Evolutionary conservation across 2,797 vertebrate species (phyloP).

Genomic region (Alcedo atthis): DNA sequence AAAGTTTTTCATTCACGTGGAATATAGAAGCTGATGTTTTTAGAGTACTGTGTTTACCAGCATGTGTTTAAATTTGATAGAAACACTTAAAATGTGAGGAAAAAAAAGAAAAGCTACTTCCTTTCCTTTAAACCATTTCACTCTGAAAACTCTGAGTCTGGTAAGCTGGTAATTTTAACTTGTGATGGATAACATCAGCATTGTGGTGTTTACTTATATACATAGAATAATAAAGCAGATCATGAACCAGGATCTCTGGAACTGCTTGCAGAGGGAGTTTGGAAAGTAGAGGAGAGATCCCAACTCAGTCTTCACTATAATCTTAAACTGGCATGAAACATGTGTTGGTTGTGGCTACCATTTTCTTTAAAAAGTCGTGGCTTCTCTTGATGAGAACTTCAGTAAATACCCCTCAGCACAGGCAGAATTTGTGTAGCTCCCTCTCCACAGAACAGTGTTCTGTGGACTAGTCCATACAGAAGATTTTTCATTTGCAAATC

Average conservation of each 20-base stretch:
- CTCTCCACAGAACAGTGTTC: neutral
- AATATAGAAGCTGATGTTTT: neutral
- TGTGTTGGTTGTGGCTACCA: neutral
- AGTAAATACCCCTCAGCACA: neutral
- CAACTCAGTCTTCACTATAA: rapidly evolving
- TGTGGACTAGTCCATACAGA: neutral
- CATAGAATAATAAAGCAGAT: neutral
- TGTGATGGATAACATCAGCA: neutral
- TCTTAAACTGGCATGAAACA: neutral
- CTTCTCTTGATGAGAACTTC: neutral
- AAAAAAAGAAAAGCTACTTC: neutral
- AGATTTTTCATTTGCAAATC: neutral
- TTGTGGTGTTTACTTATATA: neutral
- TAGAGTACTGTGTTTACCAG: rapidly evolving
- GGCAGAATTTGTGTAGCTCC: neutral
- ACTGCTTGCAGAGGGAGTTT: rapidly evolving
- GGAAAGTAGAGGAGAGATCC: neutral
- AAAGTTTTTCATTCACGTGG: neutral
- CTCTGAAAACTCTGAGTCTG: neutral
- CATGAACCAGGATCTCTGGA: neutral
- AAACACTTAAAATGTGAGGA: neutral
- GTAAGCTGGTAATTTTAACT: neutral
- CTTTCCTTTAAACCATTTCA: neutral
- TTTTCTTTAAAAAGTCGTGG: neutral
- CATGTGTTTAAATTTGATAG: neutral